Conservation (phyloP, 2,888 invertebrate genomes). For the Drosophila aldrichi region DNA sequence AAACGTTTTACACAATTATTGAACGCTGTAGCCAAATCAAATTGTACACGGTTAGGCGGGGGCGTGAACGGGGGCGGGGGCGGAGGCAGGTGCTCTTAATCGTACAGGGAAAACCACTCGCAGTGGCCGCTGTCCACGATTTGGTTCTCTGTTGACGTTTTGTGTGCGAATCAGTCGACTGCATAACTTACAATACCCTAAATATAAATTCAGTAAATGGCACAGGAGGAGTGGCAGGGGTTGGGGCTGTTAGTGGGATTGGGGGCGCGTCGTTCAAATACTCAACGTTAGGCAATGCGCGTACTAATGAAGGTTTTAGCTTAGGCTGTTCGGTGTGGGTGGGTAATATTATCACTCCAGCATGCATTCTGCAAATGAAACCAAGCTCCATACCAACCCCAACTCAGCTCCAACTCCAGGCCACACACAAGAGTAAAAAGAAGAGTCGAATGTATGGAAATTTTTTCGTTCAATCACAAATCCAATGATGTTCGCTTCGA, state of each 20-base stretch:
- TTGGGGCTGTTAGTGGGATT: no score
- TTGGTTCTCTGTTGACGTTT: constrained; percentile 55
- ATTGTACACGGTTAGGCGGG: neutral
- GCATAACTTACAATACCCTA: constrained; percentile 84
- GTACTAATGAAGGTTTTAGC: constrained; percentile 67
- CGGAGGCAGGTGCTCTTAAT: constrained; percentile 57
- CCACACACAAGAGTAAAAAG: constrained; percentile 24
- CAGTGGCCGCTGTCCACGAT: constrained; percentile 23
- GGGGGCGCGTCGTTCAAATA: constrained; percentile 5
- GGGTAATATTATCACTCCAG: constrained; percentile 73
- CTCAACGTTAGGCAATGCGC: constrained; percentile 13
- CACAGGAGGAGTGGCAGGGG: neutral
- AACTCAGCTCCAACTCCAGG: neutral
- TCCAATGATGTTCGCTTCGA: constrained; percentile 84
- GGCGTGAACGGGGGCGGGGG: no score
- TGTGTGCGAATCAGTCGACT: constrained; percentile 81
- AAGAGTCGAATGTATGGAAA: constrained; percentile 79
- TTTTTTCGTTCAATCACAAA: constrained; percentile 81
- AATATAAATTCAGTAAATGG: constrained; percentile 73
- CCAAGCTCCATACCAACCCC: neutral
- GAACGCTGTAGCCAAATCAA: constrained; percentile 56
- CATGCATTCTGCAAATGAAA: constrained; percentile 76
- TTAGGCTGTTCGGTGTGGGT: constrained; percentile 12
- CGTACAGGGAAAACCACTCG: constrained; percentile 84
- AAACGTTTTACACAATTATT: constrained; percentile 84